Conservation (phyloP, 2,113 vertebrate species). For the Bubalus kerabau region DNA sequence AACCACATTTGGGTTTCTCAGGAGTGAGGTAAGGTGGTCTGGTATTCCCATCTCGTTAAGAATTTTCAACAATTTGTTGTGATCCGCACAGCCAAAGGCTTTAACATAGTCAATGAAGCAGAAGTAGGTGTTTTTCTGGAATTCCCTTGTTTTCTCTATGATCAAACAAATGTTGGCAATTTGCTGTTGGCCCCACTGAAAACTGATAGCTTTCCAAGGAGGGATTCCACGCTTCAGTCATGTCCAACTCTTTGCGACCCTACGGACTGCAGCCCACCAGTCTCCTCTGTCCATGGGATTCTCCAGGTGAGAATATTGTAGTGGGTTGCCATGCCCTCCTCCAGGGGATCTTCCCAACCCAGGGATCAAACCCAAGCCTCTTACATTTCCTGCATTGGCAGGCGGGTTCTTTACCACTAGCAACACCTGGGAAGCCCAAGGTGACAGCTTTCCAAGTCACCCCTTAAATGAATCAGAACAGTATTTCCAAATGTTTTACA, state of each 20-base stretch:
- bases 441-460: neutral
- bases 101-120: neutral
- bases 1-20: neutral
- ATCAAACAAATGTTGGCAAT: neutral
- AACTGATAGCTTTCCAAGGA: neutral
- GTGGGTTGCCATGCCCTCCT: neutral
- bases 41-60: neutral
- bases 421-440: neutral
- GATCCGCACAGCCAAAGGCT: neutral
- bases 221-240: neutral
- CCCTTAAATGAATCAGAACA: neutral
- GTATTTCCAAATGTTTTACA: neutral
- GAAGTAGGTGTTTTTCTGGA: neutral
- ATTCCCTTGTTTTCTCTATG: neutral
- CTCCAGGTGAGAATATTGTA: neutral
- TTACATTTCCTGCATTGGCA: neutral
- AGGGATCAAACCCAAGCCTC: neutral
- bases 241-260: neutral
- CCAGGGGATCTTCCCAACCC: neutral
- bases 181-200: neutral
- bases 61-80: neutral
- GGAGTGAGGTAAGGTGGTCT: neutral
- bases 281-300: neutral
- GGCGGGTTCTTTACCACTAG: neutral
- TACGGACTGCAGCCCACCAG: neutral